A percentile compares a stretch with the other conserved stretches of the same genome.
Conservation (phyloP, 2,888 invertebrate species). For the Orgyia antiqua region DNA sequence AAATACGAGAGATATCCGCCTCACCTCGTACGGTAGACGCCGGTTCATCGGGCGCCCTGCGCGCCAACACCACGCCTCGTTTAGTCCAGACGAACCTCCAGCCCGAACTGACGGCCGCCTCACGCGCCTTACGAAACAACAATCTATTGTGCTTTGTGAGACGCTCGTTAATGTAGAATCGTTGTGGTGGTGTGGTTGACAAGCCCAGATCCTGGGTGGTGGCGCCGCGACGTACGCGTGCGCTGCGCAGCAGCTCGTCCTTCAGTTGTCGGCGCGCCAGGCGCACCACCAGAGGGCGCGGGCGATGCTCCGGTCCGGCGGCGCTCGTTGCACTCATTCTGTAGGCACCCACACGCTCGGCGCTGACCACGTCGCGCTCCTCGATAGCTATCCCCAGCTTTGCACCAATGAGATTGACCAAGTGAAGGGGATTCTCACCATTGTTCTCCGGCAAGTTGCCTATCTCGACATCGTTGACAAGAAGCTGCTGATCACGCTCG, state of each 20-base stretch:
- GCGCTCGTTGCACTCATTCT: not conserved
- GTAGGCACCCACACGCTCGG: not conserved
- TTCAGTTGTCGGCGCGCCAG: slow-evolving; percentile 9
- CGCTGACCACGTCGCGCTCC: not conserved
- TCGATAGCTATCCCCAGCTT: not conserved
- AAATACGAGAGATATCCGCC: too few relatives aligned
- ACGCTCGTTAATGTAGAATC: too few relatives aligned
- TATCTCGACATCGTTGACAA: not conserved
- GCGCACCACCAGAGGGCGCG: slow-evolving; percentile 6
- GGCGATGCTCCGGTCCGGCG: not conserved
- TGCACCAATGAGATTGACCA: not conserved
- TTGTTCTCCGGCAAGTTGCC: not conserved
- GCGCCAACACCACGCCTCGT: too few relatives aligned
- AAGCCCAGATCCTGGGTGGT: slow-evolving; percentile 5
- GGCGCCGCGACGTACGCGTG: slow-evolving; percentile 12
- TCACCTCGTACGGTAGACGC: too few relatives aligned
- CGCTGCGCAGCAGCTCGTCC: slow-evolving; percentile 10
- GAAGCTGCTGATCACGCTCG: not conserved
- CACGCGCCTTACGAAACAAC: too few relatives aligned
- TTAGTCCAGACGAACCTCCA: too few relatives aligned
- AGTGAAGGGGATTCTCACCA: not conserved
- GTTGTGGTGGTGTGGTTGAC: too few relatives aligned
- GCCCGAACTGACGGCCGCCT: too few relatives aligned
- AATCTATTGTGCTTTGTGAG: too few relatives aligned
- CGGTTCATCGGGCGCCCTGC: too few relatives aligned